Evolutionary conservation across 64 coral and sea anemone genomes (phyloP).

Genomic region (Catalaphyllia jardinei): DNA sequence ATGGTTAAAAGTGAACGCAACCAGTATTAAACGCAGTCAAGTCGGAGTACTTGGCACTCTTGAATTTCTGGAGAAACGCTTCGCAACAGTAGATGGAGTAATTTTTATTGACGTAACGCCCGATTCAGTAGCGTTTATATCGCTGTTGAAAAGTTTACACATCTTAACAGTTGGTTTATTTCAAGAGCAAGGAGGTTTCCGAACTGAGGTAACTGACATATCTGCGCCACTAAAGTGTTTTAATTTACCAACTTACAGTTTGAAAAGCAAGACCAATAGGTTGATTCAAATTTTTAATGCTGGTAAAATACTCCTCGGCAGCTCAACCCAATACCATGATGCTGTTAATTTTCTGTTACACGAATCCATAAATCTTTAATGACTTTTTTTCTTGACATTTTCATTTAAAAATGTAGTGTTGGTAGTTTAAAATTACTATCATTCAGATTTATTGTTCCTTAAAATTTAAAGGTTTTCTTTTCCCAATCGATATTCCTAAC

Average conservation of each 20-base stretch:
- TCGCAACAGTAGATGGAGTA: background rate
- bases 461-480: too few relatives aligned
- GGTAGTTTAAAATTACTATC: background rate
- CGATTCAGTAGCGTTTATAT: background rate
- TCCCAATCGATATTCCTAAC: too few relatives aligned
- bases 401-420: too few relatives aligned
- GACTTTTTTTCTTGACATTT: background rate
- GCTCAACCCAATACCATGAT: background rate
- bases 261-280: background rate
- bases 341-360: too few relatives aligned
- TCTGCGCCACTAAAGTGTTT: background rate
- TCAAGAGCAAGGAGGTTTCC: background rate
- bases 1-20: background rate
- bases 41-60: background rate
- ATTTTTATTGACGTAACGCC: background rate
- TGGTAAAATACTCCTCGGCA: background rate
- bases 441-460: too few relatives aligned
- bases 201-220: background rate
- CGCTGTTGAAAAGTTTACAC: background rate
- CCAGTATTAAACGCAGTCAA: background rate
- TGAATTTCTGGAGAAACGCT: background rate
- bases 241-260: background rate
- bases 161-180: slow-evolving; percentile 2
- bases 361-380: background rate
- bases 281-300: background rate